These are phyloP conservation scores for Chamaea fasciata DNA, from an alignment of 2,113 vertebrate genomes.

Conservation along the genomic window DNA sequence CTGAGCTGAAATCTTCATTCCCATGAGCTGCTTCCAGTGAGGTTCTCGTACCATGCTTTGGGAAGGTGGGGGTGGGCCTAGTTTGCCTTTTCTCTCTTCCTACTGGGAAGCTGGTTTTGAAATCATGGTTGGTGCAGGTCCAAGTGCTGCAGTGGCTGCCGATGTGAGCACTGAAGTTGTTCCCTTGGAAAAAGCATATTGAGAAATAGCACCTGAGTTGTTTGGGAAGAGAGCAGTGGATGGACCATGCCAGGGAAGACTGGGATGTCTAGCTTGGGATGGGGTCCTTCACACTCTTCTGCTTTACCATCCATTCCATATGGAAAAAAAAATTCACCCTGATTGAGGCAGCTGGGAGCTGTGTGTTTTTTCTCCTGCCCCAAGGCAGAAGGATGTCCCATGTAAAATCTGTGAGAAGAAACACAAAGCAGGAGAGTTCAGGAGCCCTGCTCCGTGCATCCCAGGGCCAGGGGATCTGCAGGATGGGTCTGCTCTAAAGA, in stretches of 20 bases:
- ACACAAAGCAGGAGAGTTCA: neutral
- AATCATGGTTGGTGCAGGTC: fast-evolving
- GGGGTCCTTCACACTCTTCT: neutral
- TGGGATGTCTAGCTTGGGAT: neutral
- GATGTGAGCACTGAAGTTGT: neutral
- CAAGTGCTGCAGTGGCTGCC: fast-evolving
- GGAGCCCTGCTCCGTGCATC: fast-evolving
- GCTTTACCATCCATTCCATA: fast-evolving
- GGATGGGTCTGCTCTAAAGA: neutral
- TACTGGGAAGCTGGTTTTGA: neutral
- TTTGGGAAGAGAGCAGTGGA: neutral
- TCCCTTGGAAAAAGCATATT: fast-evolving
- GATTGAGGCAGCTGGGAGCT: neutral
- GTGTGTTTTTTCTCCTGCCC: neutral
- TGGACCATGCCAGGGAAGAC: neutral
- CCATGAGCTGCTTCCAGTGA: neutral
- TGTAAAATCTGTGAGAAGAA: neutral
- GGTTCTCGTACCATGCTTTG: neutral
- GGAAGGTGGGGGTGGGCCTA: neutral
- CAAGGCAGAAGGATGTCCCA: neutral
- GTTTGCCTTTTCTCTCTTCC: neutral
- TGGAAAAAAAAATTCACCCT: neutral
- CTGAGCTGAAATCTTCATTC: neutral
- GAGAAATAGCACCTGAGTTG: neutral
- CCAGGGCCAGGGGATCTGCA: neutral